These are phyloP conservation scores for Drosophila pseudoananassae DNA, from an alignment of 1,140 invertebrate species.

Conservation along the genomic window DNA sequence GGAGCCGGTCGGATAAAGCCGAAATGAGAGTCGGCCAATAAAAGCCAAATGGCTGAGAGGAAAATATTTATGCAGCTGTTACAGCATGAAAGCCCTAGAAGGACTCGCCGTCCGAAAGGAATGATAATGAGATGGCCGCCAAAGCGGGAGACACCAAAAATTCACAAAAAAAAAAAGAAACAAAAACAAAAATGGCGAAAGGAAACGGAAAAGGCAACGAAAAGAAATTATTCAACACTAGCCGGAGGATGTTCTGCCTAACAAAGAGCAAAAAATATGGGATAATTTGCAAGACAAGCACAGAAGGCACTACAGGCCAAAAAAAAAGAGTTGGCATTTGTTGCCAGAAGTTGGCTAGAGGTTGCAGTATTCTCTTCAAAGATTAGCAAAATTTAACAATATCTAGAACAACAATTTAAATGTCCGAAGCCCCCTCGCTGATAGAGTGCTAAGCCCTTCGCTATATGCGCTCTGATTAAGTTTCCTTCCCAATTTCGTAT, in stretches of 20 bases:
- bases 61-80: slow-evolving; percentile 61
- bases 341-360: background rate
- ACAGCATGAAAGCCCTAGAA: slow-evolving; percentile 25
- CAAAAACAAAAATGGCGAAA: background rate
- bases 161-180: slow-evolving; percentile 5
- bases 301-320: background rate
- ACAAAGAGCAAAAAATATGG: background rate
- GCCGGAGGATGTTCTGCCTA: background rate
- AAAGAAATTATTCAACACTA: slow-evolving; percentile 11
- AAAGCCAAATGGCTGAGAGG: slow-evolving; percentile 50
- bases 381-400: slow-evolving; percentile 1
- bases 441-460: slow-evolving; percentile 8
- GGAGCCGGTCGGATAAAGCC: slow-evolving; percentile 16
- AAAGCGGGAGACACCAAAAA: slow-evolving; percentile 13
- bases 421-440: background rate
- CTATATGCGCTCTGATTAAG: background rate
- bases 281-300: slow-evolving; percentile 1
- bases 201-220: slow-evolving; percentile 3
- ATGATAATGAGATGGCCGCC: slow-evolving; percentile 41
- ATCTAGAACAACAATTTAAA: background rate
- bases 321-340: background rate
- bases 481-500: slow-evolving; percentile 32
- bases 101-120: slow-evolving; percentile 32
- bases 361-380: background rate
- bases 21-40: slow-evolving; percentile 35